Evolutionary conservation across 2,113 vertebrate genomes (phyloP), one percentile per base, ranked within the genome.

Genomic region (Sorex araneus): DNA sequence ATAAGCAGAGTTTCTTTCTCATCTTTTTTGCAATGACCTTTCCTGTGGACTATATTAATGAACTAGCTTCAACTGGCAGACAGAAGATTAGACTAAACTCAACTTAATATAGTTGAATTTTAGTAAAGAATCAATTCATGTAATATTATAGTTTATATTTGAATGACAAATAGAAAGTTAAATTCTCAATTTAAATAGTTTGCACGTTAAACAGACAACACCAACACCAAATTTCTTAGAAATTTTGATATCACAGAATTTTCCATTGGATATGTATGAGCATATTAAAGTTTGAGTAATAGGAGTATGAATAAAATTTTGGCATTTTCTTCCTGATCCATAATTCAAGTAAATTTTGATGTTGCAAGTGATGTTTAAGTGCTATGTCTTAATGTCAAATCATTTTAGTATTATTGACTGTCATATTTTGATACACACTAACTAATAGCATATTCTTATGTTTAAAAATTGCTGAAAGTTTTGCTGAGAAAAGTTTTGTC

Each of bases 41-140:
- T 64, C 11, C 40, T 93, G 92, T 80, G 84, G 80, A 76, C 64
- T 79, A 36, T 79, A 85, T 92, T 89, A 91, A 67, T 93, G 73
- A 92, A 97, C 95, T 76, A n/a, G 81, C 73, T 79, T 97, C 73
- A 93, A 32, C 95, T 90, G 95, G 87, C 86, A 43, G 89, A 70
- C 81, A 13, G n/a, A 76, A 97, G 50, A 95, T 96, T 92, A 60
- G 63, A 27, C 79, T 84, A 50, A 50, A 95, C 91, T 93, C 94
- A 40, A 36, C 87, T 94, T 94, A 70, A 60, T 82, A 83, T 70
- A 71, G 79, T 27, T 81, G 73, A 80, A 63, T 94, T 94, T 83
- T 87, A 78, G 88, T 45, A 95, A 80, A 89, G 83, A 89, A 93
- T 95, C 79, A 93, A 79, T 71, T 94, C 94, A 95, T 69, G 47